Base-by-base conservation (phyloP, 2,797 vertebrate species). In the Gobio occitaniae region DNA sequence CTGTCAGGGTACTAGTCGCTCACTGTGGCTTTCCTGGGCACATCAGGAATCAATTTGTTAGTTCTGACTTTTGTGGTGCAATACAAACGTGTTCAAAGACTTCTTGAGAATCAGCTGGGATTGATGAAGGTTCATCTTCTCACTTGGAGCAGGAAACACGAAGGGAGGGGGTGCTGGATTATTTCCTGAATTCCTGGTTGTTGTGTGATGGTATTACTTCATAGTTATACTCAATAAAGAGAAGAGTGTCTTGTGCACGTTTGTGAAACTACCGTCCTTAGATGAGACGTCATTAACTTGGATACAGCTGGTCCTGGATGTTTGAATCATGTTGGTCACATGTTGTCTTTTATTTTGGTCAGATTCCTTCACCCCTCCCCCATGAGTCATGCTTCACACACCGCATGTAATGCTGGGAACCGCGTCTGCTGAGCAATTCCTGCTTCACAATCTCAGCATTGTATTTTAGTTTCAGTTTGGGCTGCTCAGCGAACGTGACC, bases 31-130 rank as follows among this genome's bases (percentile, higher is more conserved):
- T 88, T 86, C 86, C 84, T 78, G 36, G 29, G 71, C n/a, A 83
- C 74, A 85, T 86, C 56, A 84, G 50, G 54, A 56, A 84, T 75
- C 75, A 66, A 54, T 84, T 87, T 85, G 77, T 88, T 82, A 85
- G 54, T 48, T 85, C 65, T 65, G 65, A 54, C 56, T 50, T 41
- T 77, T 56, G 70, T 80, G 84, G 65, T 81, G 82, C 75, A 47
- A 47, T 63, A 21, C n/a, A 71, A 12, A 71, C 65, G 50, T 82
- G 79, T 82, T 84, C 44, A 84, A 82, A 82, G n/a, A 76, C 66
- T 72, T 78, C 54, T 50, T 21, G 16, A 70, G 68, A 85, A 81
- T 71, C 72, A 84, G 25, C 54, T 80, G 56, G 47, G 74, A 76
- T 61, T 85, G 76, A 78, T 72, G 48, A 87, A 61, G 66, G 70